Percentiles rank a stretch among this genome's conserved stretches.
Conservation (phyloP, 2,888 invertebrate species). For the Petrophora chlorosata region DNA sequence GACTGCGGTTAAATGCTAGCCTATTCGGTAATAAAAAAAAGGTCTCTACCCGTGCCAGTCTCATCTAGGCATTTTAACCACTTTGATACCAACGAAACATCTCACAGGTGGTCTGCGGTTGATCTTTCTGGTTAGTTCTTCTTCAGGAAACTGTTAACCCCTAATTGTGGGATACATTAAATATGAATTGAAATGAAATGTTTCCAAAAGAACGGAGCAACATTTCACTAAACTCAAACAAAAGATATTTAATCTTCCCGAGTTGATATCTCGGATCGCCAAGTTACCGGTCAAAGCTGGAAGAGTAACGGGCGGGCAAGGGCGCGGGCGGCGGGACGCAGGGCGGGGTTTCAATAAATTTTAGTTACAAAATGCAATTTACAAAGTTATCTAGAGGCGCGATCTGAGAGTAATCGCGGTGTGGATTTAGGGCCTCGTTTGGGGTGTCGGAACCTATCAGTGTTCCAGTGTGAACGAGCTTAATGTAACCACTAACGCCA, state of each 20-base stretch:
- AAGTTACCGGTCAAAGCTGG: constrained; percentile 16
- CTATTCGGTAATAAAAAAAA: too few relatives aligned
- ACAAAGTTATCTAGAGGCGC: constrained; percentile 21
- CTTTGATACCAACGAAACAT: too few relatives aligned
- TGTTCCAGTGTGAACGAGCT: background rate
- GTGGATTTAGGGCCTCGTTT: constrained; percentile 17
- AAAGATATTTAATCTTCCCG: constrained; percentile 21
- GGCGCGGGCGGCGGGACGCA: background rate
- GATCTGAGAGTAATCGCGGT: constrained; percentile 20
- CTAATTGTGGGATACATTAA: too few relatives aligned
- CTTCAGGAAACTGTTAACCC: too few relatives aligned
- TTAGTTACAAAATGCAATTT: constrained; percentile 28
- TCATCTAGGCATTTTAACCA: too few relatives aligned
- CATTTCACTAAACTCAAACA: constrained; percentile 21
- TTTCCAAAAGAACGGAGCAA: constrained; percentile 5
- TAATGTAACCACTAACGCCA: too few relatives aligned
- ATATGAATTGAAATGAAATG: too few relatives aligned
- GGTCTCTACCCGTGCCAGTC: too few relatives aligned
- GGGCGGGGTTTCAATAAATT: constrained; percentile 24
- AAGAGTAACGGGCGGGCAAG: constrained; percentile 3
- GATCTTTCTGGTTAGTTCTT: too few relatives aligned
- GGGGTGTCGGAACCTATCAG: constrained; percentile 6
- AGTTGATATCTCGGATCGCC: constrained; percentile 17
- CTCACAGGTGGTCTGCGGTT: too few relatives aligned
- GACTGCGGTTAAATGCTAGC: too few relatives aligned